These are phyloP conservation scores for Halcyon leucocephala DNA, from an alignment of 2,797 vertebrate genomes.

Conservation along the genomic window DNA sequence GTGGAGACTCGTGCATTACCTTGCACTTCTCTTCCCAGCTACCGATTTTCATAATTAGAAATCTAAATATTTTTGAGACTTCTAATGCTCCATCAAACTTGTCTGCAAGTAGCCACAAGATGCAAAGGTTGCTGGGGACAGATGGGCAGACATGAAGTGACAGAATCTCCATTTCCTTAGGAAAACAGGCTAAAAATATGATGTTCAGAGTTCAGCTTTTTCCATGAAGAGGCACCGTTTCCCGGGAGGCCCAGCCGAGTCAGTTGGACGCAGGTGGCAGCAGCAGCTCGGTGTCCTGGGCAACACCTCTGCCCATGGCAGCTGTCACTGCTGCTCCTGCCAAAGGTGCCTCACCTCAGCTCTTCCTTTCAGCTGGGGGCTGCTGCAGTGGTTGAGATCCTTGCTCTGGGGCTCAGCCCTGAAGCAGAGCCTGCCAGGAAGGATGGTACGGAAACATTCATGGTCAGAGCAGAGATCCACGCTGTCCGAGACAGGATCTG, in stretches of 20 bases:
- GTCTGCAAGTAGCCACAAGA: neutral
- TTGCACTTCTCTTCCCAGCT: neutral
- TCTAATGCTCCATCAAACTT: neutral
- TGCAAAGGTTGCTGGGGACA: conserved; percentile 10
- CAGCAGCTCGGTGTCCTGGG: neutral
- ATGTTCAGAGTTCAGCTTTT: neutral
- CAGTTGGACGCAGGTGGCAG: neutral
- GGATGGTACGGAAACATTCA: neutral
- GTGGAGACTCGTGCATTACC: neutral
- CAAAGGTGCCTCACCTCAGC: fast-evolving
- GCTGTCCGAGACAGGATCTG: neutral
- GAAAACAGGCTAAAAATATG: conserved; percentile 18
- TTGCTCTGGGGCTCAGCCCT: neutral
- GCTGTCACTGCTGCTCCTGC: neutral
- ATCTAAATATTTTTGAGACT: neutral
- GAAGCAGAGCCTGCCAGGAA: neutral
- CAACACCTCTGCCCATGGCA: neutral
- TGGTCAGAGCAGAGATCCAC: fast-evolving
- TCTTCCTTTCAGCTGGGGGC: neutral
- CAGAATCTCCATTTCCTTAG: conserved; percentile 29
- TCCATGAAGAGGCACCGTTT: neutral
- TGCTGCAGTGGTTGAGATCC: neutral
- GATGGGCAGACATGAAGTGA: neutral
- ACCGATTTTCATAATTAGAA: neutral
- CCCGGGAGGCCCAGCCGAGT: neutral